These are phyloP conservation scores for Motacilla alba DNA, from an alignment of 2,113 vertebrate species.

Conservation along the genomic window DNA sequence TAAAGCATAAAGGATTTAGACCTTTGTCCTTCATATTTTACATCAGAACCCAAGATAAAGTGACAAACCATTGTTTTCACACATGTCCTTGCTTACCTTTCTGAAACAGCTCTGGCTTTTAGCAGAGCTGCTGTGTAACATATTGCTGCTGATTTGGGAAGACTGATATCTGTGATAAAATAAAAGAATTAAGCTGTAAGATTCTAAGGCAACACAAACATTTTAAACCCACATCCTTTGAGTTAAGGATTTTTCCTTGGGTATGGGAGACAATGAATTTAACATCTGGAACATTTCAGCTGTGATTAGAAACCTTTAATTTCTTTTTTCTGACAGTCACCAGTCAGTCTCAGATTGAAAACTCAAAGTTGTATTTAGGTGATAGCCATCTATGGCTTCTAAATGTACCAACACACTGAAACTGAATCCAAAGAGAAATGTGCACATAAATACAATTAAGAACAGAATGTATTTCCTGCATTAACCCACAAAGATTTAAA, in stretches of 20 bases:
- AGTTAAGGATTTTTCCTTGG: neutral
- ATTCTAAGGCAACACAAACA: constrained; percentile 37
- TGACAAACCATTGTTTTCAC: neutral
- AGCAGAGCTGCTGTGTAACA: constrained; percentile 98
- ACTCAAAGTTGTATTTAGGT: neutral
- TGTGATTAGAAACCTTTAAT: neutral
- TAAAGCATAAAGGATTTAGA: neutral
- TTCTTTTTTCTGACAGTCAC: neutral
- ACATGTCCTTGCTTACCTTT: constrained; percentile 82
- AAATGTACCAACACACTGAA: neutral
- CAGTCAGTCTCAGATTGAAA: neutral
- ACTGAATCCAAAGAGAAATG: neutral
- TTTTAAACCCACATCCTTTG: neutral
- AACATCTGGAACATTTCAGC: neutral
- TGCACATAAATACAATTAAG: neutral
- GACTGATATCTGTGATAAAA: constrained; percentile 89
- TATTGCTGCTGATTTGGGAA: constrained; percentile 98
- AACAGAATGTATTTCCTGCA: neutral
- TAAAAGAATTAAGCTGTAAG: constrained; percentile 21
- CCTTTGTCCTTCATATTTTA: neutral
- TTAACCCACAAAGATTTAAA: neutral
- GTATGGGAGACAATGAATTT: neutral
- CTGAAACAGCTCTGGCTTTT: constrained; percentile 98
- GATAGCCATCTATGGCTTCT: neutral
- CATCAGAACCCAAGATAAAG: neutral